Evolutionary conservation across 2,113 vertebrate species (phyloP).

Genomic region (Pogonocichla stellata): DNA sequence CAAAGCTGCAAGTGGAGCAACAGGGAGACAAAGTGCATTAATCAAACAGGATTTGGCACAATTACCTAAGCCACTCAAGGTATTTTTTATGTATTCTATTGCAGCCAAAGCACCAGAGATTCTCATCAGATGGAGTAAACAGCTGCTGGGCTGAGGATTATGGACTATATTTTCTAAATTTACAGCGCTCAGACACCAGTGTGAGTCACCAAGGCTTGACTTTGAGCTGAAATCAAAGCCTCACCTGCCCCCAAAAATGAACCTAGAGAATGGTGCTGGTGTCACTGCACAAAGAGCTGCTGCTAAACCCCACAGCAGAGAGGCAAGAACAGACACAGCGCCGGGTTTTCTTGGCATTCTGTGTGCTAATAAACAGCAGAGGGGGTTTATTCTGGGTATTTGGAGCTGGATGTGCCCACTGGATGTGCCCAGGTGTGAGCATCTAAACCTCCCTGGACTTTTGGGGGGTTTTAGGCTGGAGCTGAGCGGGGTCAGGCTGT

Average conservation of each 20-base stretch:
- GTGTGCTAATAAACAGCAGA: background rate
- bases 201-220: background rate
- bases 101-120: background rate
- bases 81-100: background rate
- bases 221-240: background rate
- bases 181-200: background rate
- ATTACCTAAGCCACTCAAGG: background rate
- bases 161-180: background rate
- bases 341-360: background rate
- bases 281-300: background rate
- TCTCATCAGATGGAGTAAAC: background rate
- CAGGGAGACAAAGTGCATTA: background rate
- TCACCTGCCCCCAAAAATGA: background rate
- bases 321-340: fast-evolving
- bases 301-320: fast-evolving
- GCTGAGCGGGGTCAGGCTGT: background rate
- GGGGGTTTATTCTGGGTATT: background rate
- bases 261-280: background rate
- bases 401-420: background rate
- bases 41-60: background rate
- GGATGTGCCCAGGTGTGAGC: background rate
- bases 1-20: background rate
- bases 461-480: too few relatives aligned
- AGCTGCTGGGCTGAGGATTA: background rate
- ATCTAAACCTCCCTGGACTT: fast-evolving